Evolutionary conservation across 2,888 invertebrate genomes (phyloP).

Genomic region (Onchidella celtica): DNA sequence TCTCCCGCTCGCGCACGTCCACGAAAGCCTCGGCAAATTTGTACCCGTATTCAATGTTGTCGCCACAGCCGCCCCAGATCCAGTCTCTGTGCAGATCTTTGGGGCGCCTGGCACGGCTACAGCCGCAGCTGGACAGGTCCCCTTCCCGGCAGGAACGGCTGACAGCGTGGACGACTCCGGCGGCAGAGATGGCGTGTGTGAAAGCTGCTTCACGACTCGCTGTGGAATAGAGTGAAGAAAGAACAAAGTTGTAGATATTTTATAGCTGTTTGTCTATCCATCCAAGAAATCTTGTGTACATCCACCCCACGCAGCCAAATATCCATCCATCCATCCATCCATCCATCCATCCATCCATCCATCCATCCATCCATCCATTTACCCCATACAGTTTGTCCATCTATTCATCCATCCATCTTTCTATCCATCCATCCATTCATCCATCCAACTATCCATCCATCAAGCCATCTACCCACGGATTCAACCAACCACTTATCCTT

Average conservation of each 20-base stretch:
- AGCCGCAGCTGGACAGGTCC: constrained; percentile 92
- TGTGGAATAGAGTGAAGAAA: constrained; percentile 62
- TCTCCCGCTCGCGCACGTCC: constrained; percentile 90
- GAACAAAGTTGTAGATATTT: no score
- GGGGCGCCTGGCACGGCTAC: constrained; percentile 91
- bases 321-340: not conserved
- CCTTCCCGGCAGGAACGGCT: constrained; percentile 95
- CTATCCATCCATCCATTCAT: not conserved
- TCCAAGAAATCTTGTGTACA: no score
- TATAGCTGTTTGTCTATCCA: no score
- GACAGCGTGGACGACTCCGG: constrained; percentile 90
- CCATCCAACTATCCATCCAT: not conserved
- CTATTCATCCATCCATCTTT: not conserved
- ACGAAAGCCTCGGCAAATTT: constrained; percentile 97
- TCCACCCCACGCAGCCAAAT: not conserved
- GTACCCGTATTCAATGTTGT: constrained; percentile 92
- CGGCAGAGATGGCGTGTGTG: constrained; percentile 83
- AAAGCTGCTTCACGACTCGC: constrained; percentile 83
- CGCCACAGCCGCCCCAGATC: constrained; percentile 99
- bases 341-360: not conserved
- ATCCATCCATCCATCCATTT: not conserved
- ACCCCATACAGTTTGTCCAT: not conserved
- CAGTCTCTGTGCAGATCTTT: constrained; percentile 92
- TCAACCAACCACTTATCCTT: not conserved
- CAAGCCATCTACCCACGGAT: not conserved